Conservation (phyloP, 2,888 invertebrate genomes). For the Oscheius sp. region DNA sequence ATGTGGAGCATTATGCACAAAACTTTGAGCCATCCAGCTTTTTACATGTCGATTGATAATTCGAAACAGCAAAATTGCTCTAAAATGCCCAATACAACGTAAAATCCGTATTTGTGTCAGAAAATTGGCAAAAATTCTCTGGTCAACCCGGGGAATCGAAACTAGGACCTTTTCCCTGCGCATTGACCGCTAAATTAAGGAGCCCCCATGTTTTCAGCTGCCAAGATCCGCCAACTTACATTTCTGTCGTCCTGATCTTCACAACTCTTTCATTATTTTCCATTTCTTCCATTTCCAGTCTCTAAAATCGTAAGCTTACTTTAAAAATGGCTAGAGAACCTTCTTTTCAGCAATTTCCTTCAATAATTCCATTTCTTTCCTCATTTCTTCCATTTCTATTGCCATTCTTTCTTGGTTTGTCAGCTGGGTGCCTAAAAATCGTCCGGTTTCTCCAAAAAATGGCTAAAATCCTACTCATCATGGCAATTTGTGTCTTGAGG, state of each 20-base stretch:
- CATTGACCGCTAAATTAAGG: no score
- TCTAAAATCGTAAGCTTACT: not conserved
- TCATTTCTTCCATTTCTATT: constrained; percentile 2
- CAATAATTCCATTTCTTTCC: not conserved
- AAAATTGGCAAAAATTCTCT: no score
- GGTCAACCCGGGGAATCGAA: no score
- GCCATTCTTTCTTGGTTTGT: constrained; percentile 3
- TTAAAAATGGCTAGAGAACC: not conserved
- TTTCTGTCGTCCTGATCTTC: constrained; percentile 9
- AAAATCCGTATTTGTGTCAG: no score
- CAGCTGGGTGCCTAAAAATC: constrained; percentile 17
- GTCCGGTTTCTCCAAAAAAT: not conserved
- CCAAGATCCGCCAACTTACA: not conserved
- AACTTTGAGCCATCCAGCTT: no score
- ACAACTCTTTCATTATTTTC: constrained; percentile 15
- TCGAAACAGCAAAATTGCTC: no score
- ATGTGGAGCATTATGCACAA: no score
- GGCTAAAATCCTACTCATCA: constrained; percentile 11
- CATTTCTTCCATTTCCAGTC: not conserved
- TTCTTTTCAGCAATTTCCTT: not conserved
- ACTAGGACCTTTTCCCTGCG: no score
- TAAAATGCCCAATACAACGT: no score
- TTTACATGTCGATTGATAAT: no score
- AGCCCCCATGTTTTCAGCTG: no score
- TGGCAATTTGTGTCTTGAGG: constrained; percentile 17